Evolutionary conservation across 2,113 vertebrate species (phyloP).

Genomic region (Gymnorhina tibicen): DNA sequence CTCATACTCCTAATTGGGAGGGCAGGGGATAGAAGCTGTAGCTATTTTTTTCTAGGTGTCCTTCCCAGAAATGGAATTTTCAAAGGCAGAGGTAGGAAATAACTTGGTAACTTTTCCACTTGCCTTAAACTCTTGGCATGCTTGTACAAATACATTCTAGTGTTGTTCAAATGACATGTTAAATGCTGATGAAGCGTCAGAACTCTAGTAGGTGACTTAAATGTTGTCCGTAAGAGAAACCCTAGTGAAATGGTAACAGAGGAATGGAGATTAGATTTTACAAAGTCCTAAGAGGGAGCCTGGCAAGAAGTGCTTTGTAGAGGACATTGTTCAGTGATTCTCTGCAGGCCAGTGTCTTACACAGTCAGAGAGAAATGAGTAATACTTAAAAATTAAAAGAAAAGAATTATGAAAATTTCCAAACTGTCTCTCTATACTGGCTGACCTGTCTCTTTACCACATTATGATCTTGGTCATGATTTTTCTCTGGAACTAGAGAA

Average conservation of each 20-base stretch:
- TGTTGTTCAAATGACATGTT: not conserved
- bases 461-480: not conserved
- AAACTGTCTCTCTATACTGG: not conserved
- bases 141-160: not conserved
- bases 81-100: not conserved
- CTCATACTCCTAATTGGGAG: slow-evolving; percentile 41
- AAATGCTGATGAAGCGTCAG: not conserved
- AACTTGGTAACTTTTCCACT: not conserved
- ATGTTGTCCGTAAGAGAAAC: not conserved
- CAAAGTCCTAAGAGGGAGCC: not conserved
- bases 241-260: not conserved
- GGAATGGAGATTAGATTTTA: not conserved
- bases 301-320: not conserved
- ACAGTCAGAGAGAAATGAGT: not conserved
- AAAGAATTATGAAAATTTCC: accelerated
- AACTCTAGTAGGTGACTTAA: not conserved
- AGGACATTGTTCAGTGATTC: not conserved
- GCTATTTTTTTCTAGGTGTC: not conserved
- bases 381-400: not conserved
- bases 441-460: not conserved
- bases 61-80: not conserved
- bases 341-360: not conserved
- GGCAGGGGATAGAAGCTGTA: not conserved
- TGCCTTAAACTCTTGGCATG: not conserved
- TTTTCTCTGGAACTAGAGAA: not conserved